A percentile compares a stretch with the other conserved stretches of the same genome.
These are phyloP conservation scores for Trematocara zebra DNA, from an alignment of 2,113 vertebrate genomes.

Conservation along the genomic window DNA sequence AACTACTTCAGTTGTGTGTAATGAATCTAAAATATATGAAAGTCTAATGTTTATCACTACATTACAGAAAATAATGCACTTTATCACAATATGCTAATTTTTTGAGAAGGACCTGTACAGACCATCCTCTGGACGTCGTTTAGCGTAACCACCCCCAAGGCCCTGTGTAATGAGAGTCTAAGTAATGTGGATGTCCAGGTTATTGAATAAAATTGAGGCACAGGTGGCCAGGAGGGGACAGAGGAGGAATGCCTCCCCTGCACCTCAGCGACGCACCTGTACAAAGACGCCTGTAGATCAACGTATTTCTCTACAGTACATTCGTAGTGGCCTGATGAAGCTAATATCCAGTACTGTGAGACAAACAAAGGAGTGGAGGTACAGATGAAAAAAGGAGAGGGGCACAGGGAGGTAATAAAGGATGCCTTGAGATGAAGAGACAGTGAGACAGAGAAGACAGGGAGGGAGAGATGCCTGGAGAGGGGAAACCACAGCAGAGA, in stretches of 20 bases:
- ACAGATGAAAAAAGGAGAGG: neutral
- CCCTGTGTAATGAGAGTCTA: neutral
- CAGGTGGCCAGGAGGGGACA: neutral
- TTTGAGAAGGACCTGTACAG: too few species aligned
- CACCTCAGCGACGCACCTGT: neutral
- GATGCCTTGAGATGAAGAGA: neutral
- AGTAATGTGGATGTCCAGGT: neutral
- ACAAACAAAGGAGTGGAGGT: neutral
- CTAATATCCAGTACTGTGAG: neutral
- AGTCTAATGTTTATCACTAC: too few species aligned
- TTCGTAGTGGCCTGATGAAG: neutral
- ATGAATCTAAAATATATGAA: too few species aligned
- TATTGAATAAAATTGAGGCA: neutral
- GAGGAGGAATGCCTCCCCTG: neutral
- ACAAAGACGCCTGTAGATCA: neutral
- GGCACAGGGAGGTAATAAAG: neutral
- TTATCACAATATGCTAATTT: too few species aligned
- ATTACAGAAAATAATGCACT: too few species aligned
- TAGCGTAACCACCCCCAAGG: neutral
- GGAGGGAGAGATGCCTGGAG: neutral
- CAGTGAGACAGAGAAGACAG: neutral
- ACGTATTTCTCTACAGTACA: neutral
- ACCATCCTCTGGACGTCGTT: neutral
- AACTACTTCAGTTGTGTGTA: too few species aligned
- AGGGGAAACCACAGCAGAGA: constrained; percentile 23